Percentiles rank a stretch among this genome's conserved stretches.
Conservation (phyloP, 2,113 vertebrate genomes). For the Nymphicus hollandicus region DNA sequence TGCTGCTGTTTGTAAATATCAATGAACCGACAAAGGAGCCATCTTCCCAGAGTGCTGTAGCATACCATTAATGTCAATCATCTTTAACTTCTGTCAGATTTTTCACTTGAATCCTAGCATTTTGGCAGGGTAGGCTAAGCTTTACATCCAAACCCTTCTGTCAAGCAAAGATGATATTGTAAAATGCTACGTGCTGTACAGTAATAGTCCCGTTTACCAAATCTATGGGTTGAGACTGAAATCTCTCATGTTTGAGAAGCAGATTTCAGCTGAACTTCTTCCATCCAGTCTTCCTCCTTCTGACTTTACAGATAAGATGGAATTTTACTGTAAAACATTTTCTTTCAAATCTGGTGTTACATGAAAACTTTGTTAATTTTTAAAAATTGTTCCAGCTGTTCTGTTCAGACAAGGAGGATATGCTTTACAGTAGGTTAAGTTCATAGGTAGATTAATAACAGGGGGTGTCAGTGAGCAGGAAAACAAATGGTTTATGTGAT, state of each 20-base stretch:
- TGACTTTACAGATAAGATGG: neutral
- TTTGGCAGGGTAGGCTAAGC: neutral
- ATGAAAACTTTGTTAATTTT: neutral
- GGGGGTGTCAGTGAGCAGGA: slow-evolving; percentile 75
- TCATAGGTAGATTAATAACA: slow-evolving; percentile 85
- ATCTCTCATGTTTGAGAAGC: neutral
- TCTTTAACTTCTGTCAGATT: slow-evolving; percentile 27
- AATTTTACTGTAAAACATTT: neutral
- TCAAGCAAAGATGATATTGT: neutral
- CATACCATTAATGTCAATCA: slow-evolving; percentile 43
- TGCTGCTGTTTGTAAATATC: neutral
- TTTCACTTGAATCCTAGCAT: slow-evolving; percentile 10
- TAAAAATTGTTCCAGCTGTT: neutral
- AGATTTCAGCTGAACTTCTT: neutral
- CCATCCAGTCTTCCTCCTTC: neutral
- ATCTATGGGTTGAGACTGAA: neutral
- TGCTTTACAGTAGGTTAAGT: slow-evolving; percentile 77
- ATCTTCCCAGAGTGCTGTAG: neutral
- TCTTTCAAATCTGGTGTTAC: neutral
- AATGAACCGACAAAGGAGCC: neutral
- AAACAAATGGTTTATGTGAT: slow-evolving; percentile 81
- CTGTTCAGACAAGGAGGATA: neutral
- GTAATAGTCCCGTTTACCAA: neutral
- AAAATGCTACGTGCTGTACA: neutral
- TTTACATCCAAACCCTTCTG: neutral